Evolutionary conservation across 1,140 invertebrate genomes (phyloP).

Genomic region (Diploscapter pachys): DNA sequence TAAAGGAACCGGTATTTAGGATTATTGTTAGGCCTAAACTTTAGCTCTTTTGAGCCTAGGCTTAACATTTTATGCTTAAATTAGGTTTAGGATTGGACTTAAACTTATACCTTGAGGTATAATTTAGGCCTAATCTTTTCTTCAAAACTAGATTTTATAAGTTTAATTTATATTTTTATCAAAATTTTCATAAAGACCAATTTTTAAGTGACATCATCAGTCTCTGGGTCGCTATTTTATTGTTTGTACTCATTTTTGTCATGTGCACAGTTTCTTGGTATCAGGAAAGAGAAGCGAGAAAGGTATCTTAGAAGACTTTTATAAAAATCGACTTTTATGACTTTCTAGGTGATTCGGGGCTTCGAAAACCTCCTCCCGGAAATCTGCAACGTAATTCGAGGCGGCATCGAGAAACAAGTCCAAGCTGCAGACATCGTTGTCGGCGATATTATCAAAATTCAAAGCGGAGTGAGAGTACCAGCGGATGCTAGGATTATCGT

Average conservation of each 20-base stretch:
- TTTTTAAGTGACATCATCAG: neutral
- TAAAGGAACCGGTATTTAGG: too few species aligned
- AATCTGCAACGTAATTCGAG: constrained; percentile 5
- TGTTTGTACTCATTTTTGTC: constrained; percentile 12
- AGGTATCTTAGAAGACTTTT: neutral
- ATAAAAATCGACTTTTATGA: neutral
- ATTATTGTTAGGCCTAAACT: too few species aligned
- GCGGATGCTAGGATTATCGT: constrained; percentile 11
- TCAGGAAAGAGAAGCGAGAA: constrained; percentile 6
- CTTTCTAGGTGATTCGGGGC: constrained; percentile 1
- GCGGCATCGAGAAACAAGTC: constrained; percentile 2
- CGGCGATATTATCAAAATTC: constrained; percentile 10
- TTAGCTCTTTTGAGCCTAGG: too few species aligned
- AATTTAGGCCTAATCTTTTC: too few species aligned
- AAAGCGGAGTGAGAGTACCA: constrained; percentile 1
- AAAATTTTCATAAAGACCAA: neutral
- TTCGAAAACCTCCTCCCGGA: constrained; percentile 9
- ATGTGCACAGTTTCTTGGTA: constrained; percentile 5
- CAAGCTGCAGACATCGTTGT: neutral
- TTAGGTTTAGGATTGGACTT: too few species aligned
- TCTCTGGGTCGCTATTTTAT: constrained; percentile 4
- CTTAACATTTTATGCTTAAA: too few species aligned
- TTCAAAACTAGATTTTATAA: too few species aligned
- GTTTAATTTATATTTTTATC: too few species aligned
- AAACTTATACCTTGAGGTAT: too few species aligned